Conservation (phyloP, 1,140 invertebrate species). For the Brachionus paranguensis region DNA sequence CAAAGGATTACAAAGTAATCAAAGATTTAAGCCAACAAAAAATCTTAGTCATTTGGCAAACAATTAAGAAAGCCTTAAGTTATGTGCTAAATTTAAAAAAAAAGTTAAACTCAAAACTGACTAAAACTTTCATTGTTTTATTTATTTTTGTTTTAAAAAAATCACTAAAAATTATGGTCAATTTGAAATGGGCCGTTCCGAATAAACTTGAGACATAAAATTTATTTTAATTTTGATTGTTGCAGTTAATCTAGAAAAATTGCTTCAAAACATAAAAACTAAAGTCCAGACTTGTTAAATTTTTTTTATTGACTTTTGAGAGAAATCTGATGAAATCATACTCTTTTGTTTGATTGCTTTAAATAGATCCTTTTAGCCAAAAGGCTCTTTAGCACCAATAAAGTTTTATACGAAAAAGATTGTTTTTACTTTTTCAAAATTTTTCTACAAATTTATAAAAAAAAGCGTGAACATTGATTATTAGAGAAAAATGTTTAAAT, state of each 20-base stretch:
- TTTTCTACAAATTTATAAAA: too few relatives aligned
- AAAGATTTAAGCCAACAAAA: not conserved
- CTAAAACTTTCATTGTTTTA: not conserved
- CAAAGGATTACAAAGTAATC: not conserved
- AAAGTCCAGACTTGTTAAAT: conserved; percentile 5
- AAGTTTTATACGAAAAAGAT: not conserved
- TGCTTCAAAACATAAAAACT: not conserved
- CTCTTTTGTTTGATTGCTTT: not conserved
- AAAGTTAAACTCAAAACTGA: not conserved
- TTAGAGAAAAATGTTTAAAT: not conserved
- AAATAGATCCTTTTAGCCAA: not conserved
- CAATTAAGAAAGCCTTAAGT: not conserved
- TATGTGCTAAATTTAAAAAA: not conserved
- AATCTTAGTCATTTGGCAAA: not conserved
- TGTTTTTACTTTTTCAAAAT: not conserved
- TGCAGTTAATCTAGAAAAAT: not conserved
- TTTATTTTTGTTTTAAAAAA: not conserved
- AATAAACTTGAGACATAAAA: not conserved
- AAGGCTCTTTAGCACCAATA: not conserved
- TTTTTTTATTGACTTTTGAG: not conserved
- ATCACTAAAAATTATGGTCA: not conserved
- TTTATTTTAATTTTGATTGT: not conserved
- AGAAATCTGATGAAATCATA: not conserved
- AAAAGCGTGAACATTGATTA: not conserved
- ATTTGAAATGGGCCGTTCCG: not conserved